phyloP scores from a whole-genome alignment of 23 tunicate genomes.

The Ascidia mentula region DNA sequence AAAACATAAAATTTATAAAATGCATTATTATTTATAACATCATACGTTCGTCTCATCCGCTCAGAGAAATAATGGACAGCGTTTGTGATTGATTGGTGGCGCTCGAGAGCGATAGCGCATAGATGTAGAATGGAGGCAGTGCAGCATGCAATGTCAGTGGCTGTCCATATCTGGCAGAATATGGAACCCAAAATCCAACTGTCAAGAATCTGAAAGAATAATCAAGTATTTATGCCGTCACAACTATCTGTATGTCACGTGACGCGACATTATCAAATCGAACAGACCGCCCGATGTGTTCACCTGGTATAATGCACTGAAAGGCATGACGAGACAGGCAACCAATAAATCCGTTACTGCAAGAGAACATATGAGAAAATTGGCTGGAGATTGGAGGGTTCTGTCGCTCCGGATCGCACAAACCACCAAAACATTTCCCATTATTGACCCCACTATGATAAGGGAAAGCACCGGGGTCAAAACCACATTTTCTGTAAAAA shows the following conservation, averaged over 20 bases:
- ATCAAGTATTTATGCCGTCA: too few species aligned
- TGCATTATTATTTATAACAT: neutral
- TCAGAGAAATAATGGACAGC: constrained; percentile 49
- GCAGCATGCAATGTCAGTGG: constrained; percentile 73
- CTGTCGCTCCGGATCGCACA: constrained; percentile 41
- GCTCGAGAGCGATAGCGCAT: constrained; percentile 79
- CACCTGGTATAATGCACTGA: constrained; percentile 55
- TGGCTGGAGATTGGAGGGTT: constrained; percentile 53
- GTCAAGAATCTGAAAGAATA: constrained; percentile 41
- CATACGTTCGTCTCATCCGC: constrained; percentile 34
- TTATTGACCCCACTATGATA: constrained; percentile 36
- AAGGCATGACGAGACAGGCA: constrained; percentile 65
- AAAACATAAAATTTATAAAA: neutral
- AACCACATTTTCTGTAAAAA: neutral
- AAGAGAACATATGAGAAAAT: constrained; percentile 73
- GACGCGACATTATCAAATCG: too few species aligned
- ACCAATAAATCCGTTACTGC: constrained; percentile 78
- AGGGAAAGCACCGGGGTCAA: constrained; percentile 12
- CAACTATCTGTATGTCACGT: too few species aligned
- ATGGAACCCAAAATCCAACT: constrained; percentile 35
- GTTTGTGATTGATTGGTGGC: constrained; percentile 53
- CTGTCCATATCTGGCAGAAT: constrained; percentile 63
- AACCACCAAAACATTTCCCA: constrained; percentile 61
- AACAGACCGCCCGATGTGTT: too few species aligned
- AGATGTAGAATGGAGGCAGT: constrained; percentile 82